Base-by-base conservation (phyloP, 2,113 vertebrate genomes). In the Gobius niger region DNA sequence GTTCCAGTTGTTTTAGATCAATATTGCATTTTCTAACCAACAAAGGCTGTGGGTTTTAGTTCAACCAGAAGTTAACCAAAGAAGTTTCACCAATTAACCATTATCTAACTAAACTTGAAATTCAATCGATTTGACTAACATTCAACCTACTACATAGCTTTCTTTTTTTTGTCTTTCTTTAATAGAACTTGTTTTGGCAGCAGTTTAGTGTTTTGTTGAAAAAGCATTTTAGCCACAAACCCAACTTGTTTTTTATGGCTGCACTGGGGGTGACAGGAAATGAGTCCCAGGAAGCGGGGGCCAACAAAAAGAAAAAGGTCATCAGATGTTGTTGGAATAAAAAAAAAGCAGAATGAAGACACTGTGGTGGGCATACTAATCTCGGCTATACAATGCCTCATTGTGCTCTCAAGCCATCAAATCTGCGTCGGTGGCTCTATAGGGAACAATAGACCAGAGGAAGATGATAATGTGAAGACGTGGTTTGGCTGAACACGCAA, bases 391-490 rank as follows among this genome's bases (percentile, higher is more conserved):
- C 57, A 60, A 42, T 42, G n/a, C 14, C 15, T 60, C 34, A 60
- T 60, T 60, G n/a, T 40, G 9, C 34, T 59, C 15, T n/a, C 13
- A 41, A 60, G 40, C 40, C 57, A 18, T 63, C n/a, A 47, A 44
- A 63, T 44, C 16, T 63, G 61, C 44, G 11, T 63, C 47, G n/a
- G 44, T 63, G 16, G 61, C 42, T 63, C 61, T 44, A 63, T 47
- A 63, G 44, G 44, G 62, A 65, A 47, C 24, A 56, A 19, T 42
- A 44, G 52, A 18, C 49, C 63, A 44, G 53, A 60, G 53, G 51
- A 40, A 49, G 46, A 41, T 63, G 60, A 63, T 63, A 63, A 47
- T 54, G 2, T 9, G 0, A 15, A 53, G 46, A 49, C 41, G 53
- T 19, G 56, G 51, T 50, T 65, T 59, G 10, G 47, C 52, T 64